phyloP scores from a whole-genome alignment of 2,797 vertebrate genomes.

The Phataginus tricuspis region DNA sequence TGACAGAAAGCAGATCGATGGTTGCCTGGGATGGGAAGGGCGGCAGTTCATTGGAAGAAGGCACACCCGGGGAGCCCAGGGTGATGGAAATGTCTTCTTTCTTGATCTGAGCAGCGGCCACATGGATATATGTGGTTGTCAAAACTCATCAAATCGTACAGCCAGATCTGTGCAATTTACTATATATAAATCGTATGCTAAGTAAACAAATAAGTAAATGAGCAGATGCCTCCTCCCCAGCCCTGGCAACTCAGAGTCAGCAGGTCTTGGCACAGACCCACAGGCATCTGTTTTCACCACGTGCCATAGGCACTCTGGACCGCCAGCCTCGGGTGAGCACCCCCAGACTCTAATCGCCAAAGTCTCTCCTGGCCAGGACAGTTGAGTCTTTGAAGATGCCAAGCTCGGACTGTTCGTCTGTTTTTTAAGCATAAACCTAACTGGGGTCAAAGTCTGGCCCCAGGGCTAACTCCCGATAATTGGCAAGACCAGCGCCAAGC shows the following conservation, averaged over 20 bases:
- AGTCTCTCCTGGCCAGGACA: neutral
- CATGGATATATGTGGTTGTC: neutral
- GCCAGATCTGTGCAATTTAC: neutral
- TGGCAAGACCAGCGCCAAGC: neutral
- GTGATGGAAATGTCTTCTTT: neutral
- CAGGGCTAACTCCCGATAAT: neutral
- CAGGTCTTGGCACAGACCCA: neutral
- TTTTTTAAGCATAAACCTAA: constrained; percentile 27
- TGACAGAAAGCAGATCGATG: neutral
- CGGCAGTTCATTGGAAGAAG: too few relatives aligned
- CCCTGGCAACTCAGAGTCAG: neutral
- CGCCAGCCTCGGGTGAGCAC: neutral
- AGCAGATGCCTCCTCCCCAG: neutral
- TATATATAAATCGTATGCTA: neutral
- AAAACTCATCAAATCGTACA: neutral
- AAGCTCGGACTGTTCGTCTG: neutral
- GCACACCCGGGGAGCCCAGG: rapidly evolving
- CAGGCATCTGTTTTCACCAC: neutral
- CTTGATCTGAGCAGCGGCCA: neutral
- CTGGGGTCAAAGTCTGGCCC: neutral
- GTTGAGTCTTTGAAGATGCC: neutral
- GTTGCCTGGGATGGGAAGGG: neutral
- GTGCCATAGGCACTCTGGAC: too few relatives aligned
- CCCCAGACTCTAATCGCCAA: neutral
- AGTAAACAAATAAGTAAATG: neutral